A percentile compares a stretch with the other conserved stretches of the same genome.
These are phyloP conservation scores for Orcinus orca DNA, from an alignment of 2,113 vertebrate species.

Conservation along the genomic window DNA sequence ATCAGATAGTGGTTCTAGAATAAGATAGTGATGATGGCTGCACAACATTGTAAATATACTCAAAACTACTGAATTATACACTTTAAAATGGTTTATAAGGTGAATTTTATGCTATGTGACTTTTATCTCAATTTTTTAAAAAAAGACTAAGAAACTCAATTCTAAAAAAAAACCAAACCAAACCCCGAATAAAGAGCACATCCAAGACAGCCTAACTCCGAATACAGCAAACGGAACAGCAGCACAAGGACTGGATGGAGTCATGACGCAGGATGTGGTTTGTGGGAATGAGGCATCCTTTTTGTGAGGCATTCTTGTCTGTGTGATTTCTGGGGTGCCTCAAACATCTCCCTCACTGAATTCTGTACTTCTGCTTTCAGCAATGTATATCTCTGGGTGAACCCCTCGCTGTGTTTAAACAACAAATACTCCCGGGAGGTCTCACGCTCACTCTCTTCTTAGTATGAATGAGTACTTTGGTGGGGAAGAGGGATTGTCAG, in stretches of 20 bases:
- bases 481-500: background rate
- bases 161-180: background rate
- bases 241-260: fast-evolving
- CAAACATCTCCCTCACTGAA: background rate
- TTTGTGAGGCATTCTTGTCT: background rate
- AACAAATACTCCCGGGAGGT: background rate
- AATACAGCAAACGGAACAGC: background rate
- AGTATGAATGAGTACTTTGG: background rate
- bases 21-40: background rate
- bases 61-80: background rate
- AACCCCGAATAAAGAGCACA: background rate
- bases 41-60: background rate
- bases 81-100: background rate
- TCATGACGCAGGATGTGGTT: background rate
- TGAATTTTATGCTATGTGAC: background rate
- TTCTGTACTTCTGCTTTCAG: background rate
- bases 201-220: background rate
- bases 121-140: background rate
- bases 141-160: background rate
- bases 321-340: background rate
- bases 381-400: background rate
- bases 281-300: background rate
- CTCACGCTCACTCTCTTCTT: background rate
- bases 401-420: background rate
- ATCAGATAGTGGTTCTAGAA: background rate